Percentiles rank a stretch among this genome's conserved stretches.
These are phyloP conservation scores for Pantala flavescens DNA, from an alignment of 1,140 invertebrate species.

Conservation along the genomic window DNA sequence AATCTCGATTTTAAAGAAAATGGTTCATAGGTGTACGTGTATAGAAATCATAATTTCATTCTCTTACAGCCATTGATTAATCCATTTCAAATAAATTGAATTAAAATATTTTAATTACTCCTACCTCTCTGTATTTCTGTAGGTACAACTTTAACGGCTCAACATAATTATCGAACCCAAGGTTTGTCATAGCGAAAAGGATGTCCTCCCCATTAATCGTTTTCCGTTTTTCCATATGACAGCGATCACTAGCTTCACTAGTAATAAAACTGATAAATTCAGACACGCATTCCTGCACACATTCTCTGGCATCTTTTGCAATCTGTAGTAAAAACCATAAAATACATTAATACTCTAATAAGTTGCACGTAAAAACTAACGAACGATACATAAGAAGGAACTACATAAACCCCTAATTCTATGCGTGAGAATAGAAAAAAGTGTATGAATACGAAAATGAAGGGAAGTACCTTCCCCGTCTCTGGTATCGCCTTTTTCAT, in stretches of 20 bases:
- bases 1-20: too few species aligned
- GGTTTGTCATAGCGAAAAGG: constrained; percentile 87
- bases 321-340: constrained; percentile 51
- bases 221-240: constrained; percentile 95
- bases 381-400: too few species aligned
- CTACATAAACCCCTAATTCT: background rate
- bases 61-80: too few species aligned
- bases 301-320: constrained; percentile 98
- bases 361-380: too few species aligned
- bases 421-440: background rate
- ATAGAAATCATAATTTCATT: too few species aligned
- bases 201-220: constrained; percentile 99
- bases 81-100: too few species aligned
- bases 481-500: constrained; percentile 98
- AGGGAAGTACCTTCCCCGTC: constrained; percentile 69
- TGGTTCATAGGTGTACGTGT: too few species aligned
- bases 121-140: constrained; percentile 91
- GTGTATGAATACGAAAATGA: too few species aligned
- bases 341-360: constrained; percentile 4
- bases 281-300: constrained; percentile 98
- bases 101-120: too few species aligned
- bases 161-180: constrained; percentile 98
- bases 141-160: constrained; percentile 93
- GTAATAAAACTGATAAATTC: constrained; percentile 99
- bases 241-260: constrained; percentile 92